Evolutionary conservation across 2,113 vertebrate species (phyloP).

Genomic region (Steatornis caripensis): DNA sequence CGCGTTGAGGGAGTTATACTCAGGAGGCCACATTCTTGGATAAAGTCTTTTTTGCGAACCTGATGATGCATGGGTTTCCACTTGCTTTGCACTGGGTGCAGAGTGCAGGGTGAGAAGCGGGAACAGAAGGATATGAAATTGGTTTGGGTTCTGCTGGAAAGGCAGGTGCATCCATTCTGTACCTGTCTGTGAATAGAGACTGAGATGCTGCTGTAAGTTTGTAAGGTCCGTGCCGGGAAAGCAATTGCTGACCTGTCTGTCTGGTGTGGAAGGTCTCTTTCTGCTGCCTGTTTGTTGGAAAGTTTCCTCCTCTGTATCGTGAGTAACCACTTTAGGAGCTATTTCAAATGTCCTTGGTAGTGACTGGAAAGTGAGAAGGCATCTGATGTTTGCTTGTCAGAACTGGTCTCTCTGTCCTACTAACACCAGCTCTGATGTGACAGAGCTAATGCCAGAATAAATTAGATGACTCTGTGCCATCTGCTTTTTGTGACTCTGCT

Average conservation of each 20-base stretch:
- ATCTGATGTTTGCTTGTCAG: neutral
- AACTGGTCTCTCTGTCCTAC: neutral
- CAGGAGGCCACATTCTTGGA: neutral
- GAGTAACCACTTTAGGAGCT: neutral
- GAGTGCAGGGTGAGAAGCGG: neutral
- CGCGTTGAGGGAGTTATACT: neutral
- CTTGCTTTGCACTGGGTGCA: accelerated
- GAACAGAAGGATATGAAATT: neutral
- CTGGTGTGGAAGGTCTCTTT: neutral
- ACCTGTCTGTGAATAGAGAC: neutral
- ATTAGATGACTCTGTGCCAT: neutral
- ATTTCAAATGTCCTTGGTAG: neutral
- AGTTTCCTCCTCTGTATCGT: neutral
- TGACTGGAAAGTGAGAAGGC: neutral
- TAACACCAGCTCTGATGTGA: neutral
- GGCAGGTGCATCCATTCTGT: neutral
- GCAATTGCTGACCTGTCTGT: neutral
- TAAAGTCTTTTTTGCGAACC: neutral
- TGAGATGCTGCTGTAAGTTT: neutral
- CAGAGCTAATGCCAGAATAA: neutral
- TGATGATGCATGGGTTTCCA: neutral
- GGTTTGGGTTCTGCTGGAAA: neutral
- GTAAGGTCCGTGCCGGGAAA: neutral
- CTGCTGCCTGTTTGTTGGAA: neutral
- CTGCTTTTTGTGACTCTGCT: neutral